Base-by-base conservation (phyloP, 1,140 invertebrate species). In the Drosophila bocqueti region DNA sequence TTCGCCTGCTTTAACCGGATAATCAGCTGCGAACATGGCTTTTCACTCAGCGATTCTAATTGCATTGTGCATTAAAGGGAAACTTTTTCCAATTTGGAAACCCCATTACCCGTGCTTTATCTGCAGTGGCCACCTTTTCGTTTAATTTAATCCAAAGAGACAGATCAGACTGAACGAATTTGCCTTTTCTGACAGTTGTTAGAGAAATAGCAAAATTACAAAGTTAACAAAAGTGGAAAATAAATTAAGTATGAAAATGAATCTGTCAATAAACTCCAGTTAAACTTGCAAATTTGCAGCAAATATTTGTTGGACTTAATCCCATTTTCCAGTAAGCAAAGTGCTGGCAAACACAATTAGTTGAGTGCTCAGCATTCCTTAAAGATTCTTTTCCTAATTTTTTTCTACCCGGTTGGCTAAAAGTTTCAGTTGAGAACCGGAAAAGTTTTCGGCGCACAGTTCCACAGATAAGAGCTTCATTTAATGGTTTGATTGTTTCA, bases 291-390 rank as follows among this genome's bases (percentile, higher is more conserved):
- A 65, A 79, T 78, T 79, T 59, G 21, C 24, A 50, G 31, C 38
- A 73, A 73, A 73, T 73, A 73, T 73, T 73, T 73, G 67, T 16
- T 18, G 46, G 45, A 73, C 46, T 73, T 73, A 61, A 73, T 73
- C 54, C 67, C 18, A 73, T 73, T 73, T 73, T 71, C 36, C 45
- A 60, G 69, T 43, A 38, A 72, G 52, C 26, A 72, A 72, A 72
- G 67, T 73, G 69, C 67, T 24, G 31, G 67, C 69, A 83, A 83
- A 79, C 67, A 79, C 80, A 82, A 75, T 83, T 82, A 82, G 74
- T 74, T 61, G 47, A 74, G 65, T 60, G 66, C 60, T 68, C 34
- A 67, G 49, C 40, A 68, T 71, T 68, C 64, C 40, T 57, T 34
- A 43, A 60, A 61, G 57, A 73, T 52, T 45, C 38, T 52, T 52